phyloP scores from a whole-genome alignment of 2,888 invertebrate species.

The Fragum sueziense region DNA sequence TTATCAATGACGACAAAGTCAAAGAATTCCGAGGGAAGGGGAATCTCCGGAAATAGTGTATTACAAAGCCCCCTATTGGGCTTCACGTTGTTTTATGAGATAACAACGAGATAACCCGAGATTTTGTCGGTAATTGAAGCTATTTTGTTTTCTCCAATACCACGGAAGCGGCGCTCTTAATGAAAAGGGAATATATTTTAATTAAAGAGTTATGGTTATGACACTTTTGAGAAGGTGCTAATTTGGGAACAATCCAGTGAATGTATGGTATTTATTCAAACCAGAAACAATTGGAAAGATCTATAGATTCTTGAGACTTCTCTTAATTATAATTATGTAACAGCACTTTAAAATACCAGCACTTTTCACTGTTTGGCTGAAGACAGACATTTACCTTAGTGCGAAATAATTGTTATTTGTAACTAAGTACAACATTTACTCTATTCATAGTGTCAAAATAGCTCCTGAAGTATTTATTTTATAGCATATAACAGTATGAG shows the following conservation, averaged over 20 bases:
- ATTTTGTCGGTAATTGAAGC: slow-evolving; percentile 26
- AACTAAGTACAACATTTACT: not conserved
- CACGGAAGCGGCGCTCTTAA: not conserved
- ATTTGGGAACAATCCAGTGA: not conserved
- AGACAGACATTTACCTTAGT: not conserved
- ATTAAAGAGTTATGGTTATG: not conserved
- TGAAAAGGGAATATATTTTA: not conserved
- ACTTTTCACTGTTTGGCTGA: too few species aligned
- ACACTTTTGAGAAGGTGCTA: not conserved
- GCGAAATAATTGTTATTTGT: not conserved
- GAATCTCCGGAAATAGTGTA: not conserved
- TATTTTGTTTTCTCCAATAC: slow-evolving; percentile 19
- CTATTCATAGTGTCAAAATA: not conserved
- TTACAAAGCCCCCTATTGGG: slow-evolving; percentile 19
- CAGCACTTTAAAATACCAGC: too few species aligned
- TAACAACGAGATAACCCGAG: slow-evolving; percentile 36
- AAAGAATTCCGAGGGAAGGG: not conserved
- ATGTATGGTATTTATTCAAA: not conserved
- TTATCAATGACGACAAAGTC: not conserved
- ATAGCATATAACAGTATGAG: not conserved
- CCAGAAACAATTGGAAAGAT: not conserved
- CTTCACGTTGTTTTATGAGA: slow-evolving; percentile 25
- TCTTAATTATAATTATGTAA: too few species aligned
- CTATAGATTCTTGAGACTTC: too few species aligned
- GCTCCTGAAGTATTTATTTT: not conserved